These are phyloP conservation scores for Cladopsammia gracilis DNA, from an alignment of 64 coral and sea anemone species.

Conservation along the genomic window DNA sequence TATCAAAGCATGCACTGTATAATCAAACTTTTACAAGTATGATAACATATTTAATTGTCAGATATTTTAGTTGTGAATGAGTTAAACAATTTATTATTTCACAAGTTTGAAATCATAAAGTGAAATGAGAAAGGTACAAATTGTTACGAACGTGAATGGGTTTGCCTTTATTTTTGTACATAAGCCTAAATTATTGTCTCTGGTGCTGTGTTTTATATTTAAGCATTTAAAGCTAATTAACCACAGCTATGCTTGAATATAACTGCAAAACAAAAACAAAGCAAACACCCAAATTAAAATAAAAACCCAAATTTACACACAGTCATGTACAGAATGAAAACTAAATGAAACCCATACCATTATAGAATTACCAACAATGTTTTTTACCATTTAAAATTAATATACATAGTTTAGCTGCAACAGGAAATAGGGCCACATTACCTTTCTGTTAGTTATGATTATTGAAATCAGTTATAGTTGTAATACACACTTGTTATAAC, in stretches of 20 bases:
- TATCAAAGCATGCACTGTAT: too few relatives aligned
- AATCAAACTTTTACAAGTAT: too few relatives aligned
- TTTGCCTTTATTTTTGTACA: background rate
- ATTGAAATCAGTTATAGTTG: too few relatives aligned
- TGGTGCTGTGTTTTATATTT: background rate
- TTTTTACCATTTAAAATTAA: too few relatives aligned
- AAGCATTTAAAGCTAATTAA: conserved; percentile 9
- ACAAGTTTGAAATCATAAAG: too few relatives aligned
- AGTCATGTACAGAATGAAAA: background rate
- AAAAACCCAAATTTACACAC: background rate
- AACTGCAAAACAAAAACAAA: conserved; percentile 60
- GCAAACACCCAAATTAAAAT: conserved; percentile 42
- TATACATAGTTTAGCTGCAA: too few relatives aligned
- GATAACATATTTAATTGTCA: too few relatives aligned
- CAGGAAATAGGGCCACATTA: too few relatives aligned
- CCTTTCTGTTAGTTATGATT: too few relatives aligned
- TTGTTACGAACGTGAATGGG: background rate
- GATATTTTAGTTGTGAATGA: background rate
- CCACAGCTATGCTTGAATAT: conserved; percentile 54
- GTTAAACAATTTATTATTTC: background rate
- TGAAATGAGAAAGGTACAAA: too few relatives aligned
- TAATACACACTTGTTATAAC: too few relatives aligned
- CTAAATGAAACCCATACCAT: background rate
- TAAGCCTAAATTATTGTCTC: background rate
- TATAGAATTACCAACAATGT: too few relatives aligned